Percentiles rank a stretch among this genome's conserved stretches.
Conservation (phyloP, 1,140 invertebrate species). For the Penaeus chinensis region DNA sequence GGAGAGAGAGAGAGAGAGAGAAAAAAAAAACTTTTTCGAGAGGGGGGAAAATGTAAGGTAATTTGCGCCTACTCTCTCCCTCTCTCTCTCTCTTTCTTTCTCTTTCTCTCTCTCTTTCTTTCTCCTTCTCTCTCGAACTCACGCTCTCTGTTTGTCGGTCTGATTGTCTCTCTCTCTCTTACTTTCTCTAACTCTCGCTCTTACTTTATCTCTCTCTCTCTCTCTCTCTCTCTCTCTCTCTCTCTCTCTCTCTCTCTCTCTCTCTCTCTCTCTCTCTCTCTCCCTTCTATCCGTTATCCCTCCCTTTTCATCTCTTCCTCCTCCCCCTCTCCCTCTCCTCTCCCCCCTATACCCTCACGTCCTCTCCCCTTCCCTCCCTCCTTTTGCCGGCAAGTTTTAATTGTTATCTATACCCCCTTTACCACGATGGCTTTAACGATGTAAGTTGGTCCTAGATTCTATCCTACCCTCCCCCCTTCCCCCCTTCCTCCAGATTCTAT, state of each 20-base stretch:
- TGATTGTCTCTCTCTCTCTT: background rate
- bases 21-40: background rate
- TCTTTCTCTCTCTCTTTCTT: background rate
- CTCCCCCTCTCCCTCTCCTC: background rate
- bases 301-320: background rate
- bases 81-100: background rate
- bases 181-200: background rate
- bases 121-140: background rate
- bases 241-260: background rate
- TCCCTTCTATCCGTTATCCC: background rate
- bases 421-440: conserved; percentile 11
- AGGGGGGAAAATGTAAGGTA: conserved; percentile 27
- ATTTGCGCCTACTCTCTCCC: conserved; percentile 7
- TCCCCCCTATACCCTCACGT: background rate
- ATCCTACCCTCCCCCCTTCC: background rate
- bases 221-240: background rate
- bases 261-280: background rate
- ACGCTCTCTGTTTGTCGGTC: background rate
- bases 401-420: conserved; percentile 47
- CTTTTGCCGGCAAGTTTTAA: conserved; percentile 40
- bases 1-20: background rate
- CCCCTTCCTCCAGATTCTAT: background rate
- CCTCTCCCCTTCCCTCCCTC: background rate
- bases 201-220: background rate
- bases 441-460: background rate